Percentiles rank a stretch among this genome's conserved stretches.
These are phyloP conservation scores for Drosophila trichaetosa DNA, from an alignment of 2,888 invertebrate genomes.

Conservation along the genomic window DNA sequence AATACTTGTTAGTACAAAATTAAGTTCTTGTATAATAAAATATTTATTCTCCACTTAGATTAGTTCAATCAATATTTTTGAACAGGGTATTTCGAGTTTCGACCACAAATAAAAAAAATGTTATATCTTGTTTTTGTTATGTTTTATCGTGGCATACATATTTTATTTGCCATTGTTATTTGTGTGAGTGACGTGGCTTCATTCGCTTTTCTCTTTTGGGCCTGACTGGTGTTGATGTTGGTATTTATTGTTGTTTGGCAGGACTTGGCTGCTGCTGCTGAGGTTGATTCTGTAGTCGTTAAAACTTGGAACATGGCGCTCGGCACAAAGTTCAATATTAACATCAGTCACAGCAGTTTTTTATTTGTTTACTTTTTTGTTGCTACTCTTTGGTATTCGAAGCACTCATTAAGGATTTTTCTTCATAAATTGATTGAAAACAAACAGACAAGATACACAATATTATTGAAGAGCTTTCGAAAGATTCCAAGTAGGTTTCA, in stretches of 20 bases:
- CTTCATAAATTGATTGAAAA: constrained; percentile 7
- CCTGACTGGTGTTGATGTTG: constrained; percentile 23
- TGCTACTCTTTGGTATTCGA: constrained; percentile 15
- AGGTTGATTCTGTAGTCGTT: constrained; percentile 45
- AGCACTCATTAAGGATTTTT: constrained; percentile 31
- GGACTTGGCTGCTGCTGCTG: constrained; percentile 9
- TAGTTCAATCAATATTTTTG: background rate
- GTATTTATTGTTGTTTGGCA: constrained; percentile 33
- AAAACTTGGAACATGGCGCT: constrained; percentile 56
- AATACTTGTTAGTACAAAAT: background rate
- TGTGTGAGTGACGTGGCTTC: background rate
- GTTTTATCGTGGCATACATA: constrained; percentile 35
- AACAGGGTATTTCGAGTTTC: constrained; percentile 19
- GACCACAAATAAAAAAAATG: background rate
- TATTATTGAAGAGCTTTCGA: background rate
- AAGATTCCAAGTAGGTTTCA: background rate
- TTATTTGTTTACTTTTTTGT: constrained; percentile 15
- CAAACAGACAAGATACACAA: background rate
- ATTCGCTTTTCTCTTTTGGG: constrained; percentile 5
- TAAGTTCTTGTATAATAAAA: background rate
- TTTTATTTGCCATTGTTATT: constrained; percentile 30
- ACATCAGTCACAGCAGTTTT: constrained; percentile 25
- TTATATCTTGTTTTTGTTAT: constrained; percentile 40
- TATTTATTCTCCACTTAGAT: background rate
- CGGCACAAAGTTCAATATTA: constrained; percentile 45